Base-by-base conservation (phyloP, 2,888 invertebrate species). In the Endotricha flammealis region DNA sequence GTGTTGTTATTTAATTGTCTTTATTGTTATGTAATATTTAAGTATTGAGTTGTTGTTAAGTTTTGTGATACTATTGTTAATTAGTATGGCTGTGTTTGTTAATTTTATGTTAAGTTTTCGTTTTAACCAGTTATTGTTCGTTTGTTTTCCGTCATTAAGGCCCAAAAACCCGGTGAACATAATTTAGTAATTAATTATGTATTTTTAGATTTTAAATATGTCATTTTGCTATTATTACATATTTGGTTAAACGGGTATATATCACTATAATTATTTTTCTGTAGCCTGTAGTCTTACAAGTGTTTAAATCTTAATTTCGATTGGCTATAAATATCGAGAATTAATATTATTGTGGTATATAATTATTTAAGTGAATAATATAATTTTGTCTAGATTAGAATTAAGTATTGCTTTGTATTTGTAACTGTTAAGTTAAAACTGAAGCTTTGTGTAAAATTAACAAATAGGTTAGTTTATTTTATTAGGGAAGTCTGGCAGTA, bases 41-140 rank as follows among this genome's bases (percentile, higher is more conserved):
- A 78, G 81, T 43, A 68, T 85, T 85, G 76, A 82, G 52, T 86
- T 85, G 52, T 66, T 65, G 85, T 86, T 86, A 79, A 69, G 77
- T 81, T 82, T 66, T 70, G 74, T 73, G 72, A 74, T 74, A 73
- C 64, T 70, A 63, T 47, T 57, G 69, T 75, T 80, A 63, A 55
- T 53, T 52, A 46, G 58, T 50, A 64, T 69, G 86, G 85, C 86
- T 85, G 85, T 83, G 85, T 85, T 81, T 83, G 85, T 83, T 86
- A 83, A 72, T 85, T 85, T 86, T 83, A 83, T 81, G 83, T 86
- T 86, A 80, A 86, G 83, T 86, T 85, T 85, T 77, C 69, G 80
- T 85, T 85, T 82, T 71, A 78, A 77, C 70, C 54, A 56, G 66
- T 56, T 51, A 50, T 68, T 69, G 64, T 76, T 75, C 60, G 48